Base-by-base conservation (phyloP, 1,140 invertebrate genomes). In the Riptortus pedestris region DNA sequence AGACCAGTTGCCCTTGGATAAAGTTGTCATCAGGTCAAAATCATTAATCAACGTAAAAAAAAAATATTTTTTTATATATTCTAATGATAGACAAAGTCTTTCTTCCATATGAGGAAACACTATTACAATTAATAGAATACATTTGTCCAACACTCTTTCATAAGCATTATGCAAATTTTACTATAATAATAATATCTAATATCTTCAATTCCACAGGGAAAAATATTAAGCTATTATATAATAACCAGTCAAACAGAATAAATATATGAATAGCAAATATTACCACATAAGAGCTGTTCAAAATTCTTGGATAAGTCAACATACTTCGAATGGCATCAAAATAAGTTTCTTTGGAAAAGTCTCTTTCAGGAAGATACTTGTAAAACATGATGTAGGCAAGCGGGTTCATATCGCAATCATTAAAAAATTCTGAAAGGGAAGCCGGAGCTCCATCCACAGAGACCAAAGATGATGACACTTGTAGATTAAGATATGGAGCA, bases 291-390 rank as follows among this genome's bases (percentile, higher is more conserved):
- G 51, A 55, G 24, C 24, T 55, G 20, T 55, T 55, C 51, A 67
- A 43, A 3, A 31, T 59, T 48, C 76, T 73, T 11, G 80, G 72
- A 31, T 81, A 75, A 16, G 79, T 83, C 57, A 85, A 75, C 81
- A 88, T 85, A 26, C 74, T 76, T 63, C 72, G 72, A 11, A 91
- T 79, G 4, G 74, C 77, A 16, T 73, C 65, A 74, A 88, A 88
- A 71, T 87, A 88, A 2, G 73, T 73, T 24, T 79, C 76, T 9
- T 71, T 65, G 24, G 72, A 75, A 62, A 79, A 80, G 70, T 85
- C 80, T 51, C 75, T 73, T 68, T 82, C 81, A 1, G 77, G 70
- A 29, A 88, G 69, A 67, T 81, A 87, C 68, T 83, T 74, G 55
- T 83, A 79, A 70, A 86, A 89, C 65, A 84, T 78, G 20, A 81